Evolutionary conservation across 2,797 vertebrate species (phyloP).

Genomic region (Squalus acanthias): DNA sequence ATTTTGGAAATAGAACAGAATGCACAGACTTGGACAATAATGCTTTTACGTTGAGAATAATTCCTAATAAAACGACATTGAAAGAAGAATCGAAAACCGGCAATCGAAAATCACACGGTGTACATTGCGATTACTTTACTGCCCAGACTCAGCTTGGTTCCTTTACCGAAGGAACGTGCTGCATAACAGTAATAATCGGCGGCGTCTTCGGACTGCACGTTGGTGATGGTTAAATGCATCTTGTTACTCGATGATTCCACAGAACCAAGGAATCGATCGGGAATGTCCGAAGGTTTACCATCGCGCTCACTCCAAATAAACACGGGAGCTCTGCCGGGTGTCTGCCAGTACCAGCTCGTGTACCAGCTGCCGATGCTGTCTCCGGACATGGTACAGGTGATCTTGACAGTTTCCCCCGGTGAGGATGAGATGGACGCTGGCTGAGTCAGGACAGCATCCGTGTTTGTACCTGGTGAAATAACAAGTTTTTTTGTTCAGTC

Average conservation of each 20-base stretch:
- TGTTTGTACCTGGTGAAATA: neutral
- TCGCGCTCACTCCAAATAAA: neutral
- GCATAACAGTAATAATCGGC: neutral
- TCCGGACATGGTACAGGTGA: slow-evolving; percentile 13
- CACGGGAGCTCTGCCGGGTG: neutral
- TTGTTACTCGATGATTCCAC: neutral
- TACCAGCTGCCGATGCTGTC: neutral
- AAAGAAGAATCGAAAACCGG: neutral
- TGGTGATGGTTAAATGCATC: neutral
- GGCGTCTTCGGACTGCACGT: neutral
- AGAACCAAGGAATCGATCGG: neutral
- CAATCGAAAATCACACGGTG: too few relatives aligned
- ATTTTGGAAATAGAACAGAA: neutral
- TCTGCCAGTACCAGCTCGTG: slow-evolving; percentile 14
- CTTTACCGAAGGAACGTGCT: neutral
- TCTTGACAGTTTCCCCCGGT: neutral
- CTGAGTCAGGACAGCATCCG: neutral
- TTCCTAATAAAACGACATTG: too few relatives aligned
- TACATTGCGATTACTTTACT: neutral
- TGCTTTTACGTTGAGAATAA: too few relatives aligned
- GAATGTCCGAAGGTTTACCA: neutral
- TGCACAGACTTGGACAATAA: too few relatives aligned
- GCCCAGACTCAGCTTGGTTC: neutral
- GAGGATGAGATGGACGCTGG: neutral
- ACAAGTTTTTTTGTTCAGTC: neutral